Evolutionary conservation across 2,888 invertebrate genomes (phyloP), one percentile per base, ranked within the genome.

Genomic region (Sericinus montela): DNA sequence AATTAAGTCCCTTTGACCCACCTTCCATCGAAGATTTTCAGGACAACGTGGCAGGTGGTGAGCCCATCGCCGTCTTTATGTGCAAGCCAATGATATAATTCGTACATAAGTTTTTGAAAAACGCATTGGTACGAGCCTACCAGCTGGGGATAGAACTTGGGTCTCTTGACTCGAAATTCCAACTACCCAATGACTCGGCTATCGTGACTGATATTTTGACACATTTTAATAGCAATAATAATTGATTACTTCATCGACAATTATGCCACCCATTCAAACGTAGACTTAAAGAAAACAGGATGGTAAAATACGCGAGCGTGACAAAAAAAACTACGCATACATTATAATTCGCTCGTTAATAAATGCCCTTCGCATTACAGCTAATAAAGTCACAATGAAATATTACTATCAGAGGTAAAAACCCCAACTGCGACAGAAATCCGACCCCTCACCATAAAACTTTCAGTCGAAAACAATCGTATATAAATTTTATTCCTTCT

Each of bases 351-450:
- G 62, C 65, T 71, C 67, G 71, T 75, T 78, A 75, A 75, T 72
- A 72, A 78, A 74, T 71, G 67, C 75, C 71, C 67, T 68, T 65
- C 67, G 69, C 62, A 78, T 77, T 75, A 78, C 67, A 63, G 72
- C 67, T 77, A 81, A 82, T 83, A 84, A 83, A 83, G 70, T 75
- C 63, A 71, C 72, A 60, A 67, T 85, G 78, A 84, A 75, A 75
- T 84, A 84, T 82, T 64, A 67, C 75, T 72, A 72, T 77, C 74
- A 73, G 63, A 71, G 63, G 64, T 68, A 69, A 70, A 73, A 77
- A 67, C 75, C 77, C 74, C 71, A 68, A 71, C 72, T 76, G 69
- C 65, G 57, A 68, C 60, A 56, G 59, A 60, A 66, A 67, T 65
- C 65, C 70, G 56, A 67, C 69, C 76, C 73, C 67, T 54, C 48